A percentile compares a stretch with the other conserved stretches of the same genome.
These are phyloP conservation scores for Lanistes nyassanus DNA, from an alignment of 1,140 invertebrate species.

Conservation along the genomic window DNA sequence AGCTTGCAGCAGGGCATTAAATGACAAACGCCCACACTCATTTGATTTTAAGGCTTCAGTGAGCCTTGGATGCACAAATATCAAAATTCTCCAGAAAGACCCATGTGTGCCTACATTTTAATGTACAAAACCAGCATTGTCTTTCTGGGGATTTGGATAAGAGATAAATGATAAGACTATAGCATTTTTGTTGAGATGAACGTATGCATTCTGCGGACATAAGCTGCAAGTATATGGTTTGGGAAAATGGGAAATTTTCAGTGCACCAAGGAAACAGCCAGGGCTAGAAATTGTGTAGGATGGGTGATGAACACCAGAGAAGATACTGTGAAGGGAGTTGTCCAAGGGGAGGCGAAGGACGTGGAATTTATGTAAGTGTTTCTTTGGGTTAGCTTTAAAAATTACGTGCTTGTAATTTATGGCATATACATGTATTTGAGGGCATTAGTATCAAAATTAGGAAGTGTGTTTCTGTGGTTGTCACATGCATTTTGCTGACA, in stretches of 20 bases:
- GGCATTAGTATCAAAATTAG: neutral
- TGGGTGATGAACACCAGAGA: slow-evolving; percentile 81
- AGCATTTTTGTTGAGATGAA: too few relatives aligned
- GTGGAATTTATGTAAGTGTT: slow-evolving; percentile 76
- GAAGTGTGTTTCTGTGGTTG: neutral
- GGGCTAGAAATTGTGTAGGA: slow-evolving; percentile 74
- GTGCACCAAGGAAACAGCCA: slow-evolving; percentile 76
- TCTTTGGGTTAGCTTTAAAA: slow-evolving; percentile 23
- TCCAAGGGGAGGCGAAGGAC: slow-evolving; percentile 75
- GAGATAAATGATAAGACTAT: too few relatives aligned
- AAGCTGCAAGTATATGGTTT: slow-evolving; percentile 11
- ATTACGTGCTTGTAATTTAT: slow-evolving; percentile 16
- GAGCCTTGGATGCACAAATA: too few relatives aligned
- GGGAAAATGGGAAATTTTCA: slow-evolving; percentile 48
- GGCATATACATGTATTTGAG: neutral
- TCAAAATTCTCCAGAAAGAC: neutral
- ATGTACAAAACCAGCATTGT: too few relatives aligned
- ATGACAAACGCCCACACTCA: too few relatives aligned
- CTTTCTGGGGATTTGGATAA: too few relatives aligned
- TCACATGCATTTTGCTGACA: neutral
- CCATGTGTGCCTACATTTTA: too few relatives aligned
- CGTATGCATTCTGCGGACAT: too few relatives aligned
- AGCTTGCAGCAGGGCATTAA: too few relatives aligned
- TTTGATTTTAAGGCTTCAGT: too few relatives aligned
- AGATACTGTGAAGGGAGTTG: slow-evolving; percentile 77